A percentile compares a stretch with the other conserved stretches of the same genome.
These are phyloP conservation scores for Habropoda laboriosa DNA, from an alignment of 1,140 invertebrate genomes.

Conservation along the genomic window DNA sequence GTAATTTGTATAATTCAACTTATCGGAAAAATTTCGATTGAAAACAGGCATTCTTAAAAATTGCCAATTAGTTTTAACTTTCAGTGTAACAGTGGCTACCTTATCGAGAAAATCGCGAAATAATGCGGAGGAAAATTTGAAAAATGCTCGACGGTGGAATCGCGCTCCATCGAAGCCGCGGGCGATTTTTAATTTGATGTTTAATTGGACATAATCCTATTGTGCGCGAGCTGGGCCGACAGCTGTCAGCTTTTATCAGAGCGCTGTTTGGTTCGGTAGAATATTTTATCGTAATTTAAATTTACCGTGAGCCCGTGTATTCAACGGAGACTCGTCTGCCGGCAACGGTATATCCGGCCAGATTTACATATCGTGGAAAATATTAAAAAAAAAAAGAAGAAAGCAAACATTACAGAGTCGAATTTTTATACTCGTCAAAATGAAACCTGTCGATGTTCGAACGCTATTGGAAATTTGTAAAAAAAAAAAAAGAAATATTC, in stretches of 20 bases:
- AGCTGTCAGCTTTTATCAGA: constrained; percentile 21
- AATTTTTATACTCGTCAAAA: background rate
- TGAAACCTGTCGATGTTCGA: background rate
- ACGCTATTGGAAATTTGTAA: background rate
- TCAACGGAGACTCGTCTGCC: background rate
- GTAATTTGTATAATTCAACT: no score
- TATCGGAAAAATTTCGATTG: no score
- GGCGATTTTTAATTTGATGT: constrained; percentile 4
- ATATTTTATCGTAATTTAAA: constrained; percentile 35
- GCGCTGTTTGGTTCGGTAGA: background rate
- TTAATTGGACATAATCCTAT: constrained; percentile 20
- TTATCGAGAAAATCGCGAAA: background rate
- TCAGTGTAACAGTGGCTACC: no score
- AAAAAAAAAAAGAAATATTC: background rate
- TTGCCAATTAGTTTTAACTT: no score
- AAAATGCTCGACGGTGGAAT: background rate
- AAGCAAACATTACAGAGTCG: no score
- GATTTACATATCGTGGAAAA: background rate
- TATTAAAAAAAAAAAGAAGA: background rate
- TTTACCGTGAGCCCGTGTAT: background rate
- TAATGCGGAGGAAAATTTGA: background rate
- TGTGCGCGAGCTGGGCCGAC: background rate
- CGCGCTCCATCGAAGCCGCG: no score
- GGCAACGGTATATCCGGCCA: background rate
- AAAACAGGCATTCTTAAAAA: no score